These are phyloP conservation scores for Acleris cristana DNA, from an alignment of 2,888 invertebrate genomes.

Conservation along the genomic window DNA sequence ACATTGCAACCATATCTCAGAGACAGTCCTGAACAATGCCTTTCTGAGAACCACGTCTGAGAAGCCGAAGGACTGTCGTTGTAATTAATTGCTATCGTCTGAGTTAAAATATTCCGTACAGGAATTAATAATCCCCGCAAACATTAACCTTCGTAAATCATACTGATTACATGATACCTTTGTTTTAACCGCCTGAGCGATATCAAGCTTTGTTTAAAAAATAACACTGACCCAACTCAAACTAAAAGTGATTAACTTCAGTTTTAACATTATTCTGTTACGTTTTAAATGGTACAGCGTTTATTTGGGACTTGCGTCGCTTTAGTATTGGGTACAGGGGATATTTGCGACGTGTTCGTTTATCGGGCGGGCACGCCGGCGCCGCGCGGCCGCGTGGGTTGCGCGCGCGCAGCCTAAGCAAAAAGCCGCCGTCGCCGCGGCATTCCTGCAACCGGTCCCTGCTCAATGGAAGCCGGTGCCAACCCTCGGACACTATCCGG, in stretches of 20 bases:
- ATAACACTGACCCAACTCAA: neutral
- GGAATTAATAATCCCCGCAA: neutral
- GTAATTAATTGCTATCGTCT: neutral
- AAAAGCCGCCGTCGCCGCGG: conserved; percentile 70
- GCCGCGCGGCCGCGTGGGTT: conserved; percentile 69
- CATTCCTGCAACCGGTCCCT: conserved; percentile 79
- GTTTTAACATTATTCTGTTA: neutral
- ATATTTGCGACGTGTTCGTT: conserved; percentile 70
- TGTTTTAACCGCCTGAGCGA: conserved; percentile 14
- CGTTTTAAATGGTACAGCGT: neutral
- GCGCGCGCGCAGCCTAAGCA: conserved; percentile 66
- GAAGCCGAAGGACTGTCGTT: neutral
- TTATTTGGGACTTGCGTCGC: neutral
- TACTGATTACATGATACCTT: conserved; percentile 15
- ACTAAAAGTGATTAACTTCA: neutral
- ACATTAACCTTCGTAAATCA: conserved; percentile 20
- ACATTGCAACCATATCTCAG: neutral
- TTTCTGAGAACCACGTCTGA: neutral
- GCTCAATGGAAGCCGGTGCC: conserved; percentile 74
- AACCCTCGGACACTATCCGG: conserved; percentile 36
- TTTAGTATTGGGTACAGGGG: conserved; percentile 43
- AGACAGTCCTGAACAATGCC: neutral
- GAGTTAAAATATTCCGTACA: neutral
- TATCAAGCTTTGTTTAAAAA: conserved; percentile 3
- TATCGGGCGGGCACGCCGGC: conserved; percentile 61